These are phyloP conservation scores for Drosophila biarmipes DNA, from an alignment of 1,140 invertebrate genomes.

Conservation along the genomic window DNA sequence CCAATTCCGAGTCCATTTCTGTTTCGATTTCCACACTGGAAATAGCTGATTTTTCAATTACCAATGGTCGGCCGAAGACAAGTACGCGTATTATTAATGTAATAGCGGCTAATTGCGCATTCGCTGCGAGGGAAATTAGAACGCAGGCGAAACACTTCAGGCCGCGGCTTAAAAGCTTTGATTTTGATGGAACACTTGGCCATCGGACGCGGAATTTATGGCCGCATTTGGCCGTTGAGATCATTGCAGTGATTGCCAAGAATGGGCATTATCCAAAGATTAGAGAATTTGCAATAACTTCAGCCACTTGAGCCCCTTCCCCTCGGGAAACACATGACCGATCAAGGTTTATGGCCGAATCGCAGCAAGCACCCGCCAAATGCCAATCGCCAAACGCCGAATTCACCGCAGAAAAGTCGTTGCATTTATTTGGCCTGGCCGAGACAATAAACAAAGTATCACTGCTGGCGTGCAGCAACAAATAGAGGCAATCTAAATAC, in stretches of 20 bases:
- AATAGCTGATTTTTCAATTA: conserved; percentile 67
- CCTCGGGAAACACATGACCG: conserved; percentile 7
- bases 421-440: conserved; percentile 75
- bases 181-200: conserved; percentile 77
- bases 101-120: conserved; percentile 80
- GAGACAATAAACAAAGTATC: conserved; percentile 82
- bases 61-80: conserved; percentile 34
- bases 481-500: conserved; percentile 59
- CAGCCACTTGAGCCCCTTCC: conserved; percentile 58
- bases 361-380: conserved; percentile 12
- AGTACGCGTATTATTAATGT: conserved; percentile 82
- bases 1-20: conserved; percentile 39
- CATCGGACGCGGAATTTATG: conserved; percentile 44
- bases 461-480: conserved; percentile 69
- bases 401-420: conserved; percentile 66
- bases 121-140: conserved; percentile 71
- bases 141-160: conserved; percentile 67
- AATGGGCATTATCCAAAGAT: conserved; percentile 48
- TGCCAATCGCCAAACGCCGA: conserved; percentile 24
- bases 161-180: conserved; percentile 75
- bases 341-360: conserved; percentile 58
- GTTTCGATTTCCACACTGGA: conserved; percentile 48
- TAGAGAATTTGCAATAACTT: conserved; percentile 50
- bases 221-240: conserved; percentile 63
- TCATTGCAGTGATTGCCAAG: conserved; percentile 57